Evolutionary conservation across 2,113 vertebrate genomes (phyloP).

Genomic region (Ginglymostoma cirratum): DNA sequence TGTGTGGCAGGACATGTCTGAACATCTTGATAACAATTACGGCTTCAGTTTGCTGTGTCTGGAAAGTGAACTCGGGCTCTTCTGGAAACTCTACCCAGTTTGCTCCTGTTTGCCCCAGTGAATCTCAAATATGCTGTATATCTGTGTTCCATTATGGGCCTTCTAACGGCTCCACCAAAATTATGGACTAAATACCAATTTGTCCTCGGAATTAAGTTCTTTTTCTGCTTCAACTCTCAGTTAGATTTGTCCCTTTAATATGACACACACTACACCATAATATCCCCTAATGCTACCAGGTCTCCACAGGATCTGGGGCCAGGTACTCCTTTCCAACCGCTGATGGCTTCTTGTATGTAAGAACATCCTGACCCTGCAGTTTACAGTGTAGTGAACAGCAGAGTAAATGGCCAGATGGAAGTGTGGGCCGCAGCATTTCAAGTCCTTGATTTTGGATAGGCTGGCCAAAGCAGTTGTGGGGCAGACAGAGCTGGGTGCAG

Average conservation of each 20-base stretch:
- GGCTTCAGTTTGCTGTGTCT: background rate
- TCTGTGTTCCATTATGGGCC: background rate
- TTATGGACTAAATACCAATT: background rate
- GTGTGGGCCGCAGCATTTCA: background rate
- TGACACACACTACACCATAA: background rate
- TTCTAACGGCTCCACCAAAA: background rate
- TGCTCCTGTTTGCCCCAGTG: background rate
- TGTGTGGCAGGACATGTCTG: background rate
- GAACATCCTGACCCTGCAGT: background rate
- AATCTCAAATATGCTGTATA: background rate
- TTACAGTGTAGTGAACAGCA: background rate
- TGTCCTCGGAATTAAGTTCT: background rate
- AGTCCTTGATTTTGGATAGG: background rate
- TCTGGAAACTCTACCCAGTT: background rate
- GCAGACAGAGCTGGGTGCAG: background rate
- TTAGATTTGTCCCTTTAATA: background rate
- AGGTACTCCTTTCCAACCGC: background rate
- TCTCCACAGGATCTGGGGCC: background rate
- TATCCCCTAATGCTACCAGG: background rate
- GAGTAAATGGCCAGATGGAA: background rate
- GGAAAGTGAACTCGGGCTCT: background rate
- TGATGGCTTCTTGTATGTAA: background rate
- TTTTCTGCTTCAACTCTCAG: background rate
- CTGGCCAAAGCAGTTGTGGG: background rate
- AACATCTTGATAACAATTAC: background rate